Conservation (phyloP, 2,888 invertebrate genomes). For the Nebria salina region DNA sequence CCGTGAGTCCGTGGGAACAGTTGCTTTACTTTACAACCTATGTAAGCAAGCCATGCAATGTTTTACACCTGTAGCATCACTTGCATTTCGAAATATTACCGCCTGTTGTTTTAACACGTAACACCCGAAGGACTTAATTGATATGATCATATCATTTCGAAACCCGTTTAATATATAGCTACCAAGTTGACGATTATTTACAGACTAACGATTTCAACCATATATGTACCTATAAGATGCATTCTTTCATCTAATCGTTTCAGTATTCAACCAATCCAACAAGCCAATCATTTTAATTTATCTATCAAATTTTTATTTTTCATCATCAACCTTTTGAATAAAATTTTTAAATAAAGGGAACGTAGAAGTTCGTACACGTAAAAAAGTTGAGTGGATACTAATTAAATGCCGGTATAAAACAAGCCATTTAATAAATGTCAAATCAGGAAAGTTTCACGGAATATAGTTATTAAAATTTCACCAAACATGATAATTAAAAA, state of each 20-base stretch:
- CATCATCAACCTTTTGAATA: not conserved
- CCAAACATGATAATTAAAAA: not conserved
- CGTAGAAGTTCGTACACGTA: not conserved
- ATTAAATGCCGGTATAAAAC: constrained; percentile 6
- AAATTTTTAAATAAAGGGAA: not conserved
- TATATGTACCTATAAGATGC: no score
- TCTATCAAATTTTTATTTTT: no score
- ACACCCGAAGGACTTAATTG: constrained; percentile 8
- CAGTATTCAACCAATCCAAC: no score
- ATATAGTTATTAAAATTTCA: not conserved
- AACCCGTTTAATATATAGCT: not conserved
- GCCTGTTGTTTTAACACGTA: constrained; percentile 9
- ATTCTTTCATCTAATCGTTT: no score
- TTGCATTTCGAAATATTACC: constrained; percentile 14
- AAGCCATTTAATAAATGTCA: constrained; percentile 19
- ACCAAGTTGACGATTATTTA: not conserved
- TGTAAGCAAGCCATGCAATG: not conserved
- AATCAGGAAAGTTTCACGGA: constrained; percentile 1
- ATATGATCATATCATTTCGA: not conserved
- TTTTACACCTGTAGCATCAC: constrained; percentile 15
- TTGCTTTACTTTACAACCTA: constrained; percentile 3
- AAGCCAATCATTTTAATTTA: no score
- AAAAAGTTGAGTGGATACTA: constrained; percentile 16
- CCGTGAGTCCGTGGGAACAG: constrained; percentile 15
- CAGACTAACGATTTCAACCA: not conserved